These are phyloP conservation scores for Urosaurus nigricauda DNA, from an alignment of 2,797 vertebrate species.

Conservation along the genomic window DNA sequence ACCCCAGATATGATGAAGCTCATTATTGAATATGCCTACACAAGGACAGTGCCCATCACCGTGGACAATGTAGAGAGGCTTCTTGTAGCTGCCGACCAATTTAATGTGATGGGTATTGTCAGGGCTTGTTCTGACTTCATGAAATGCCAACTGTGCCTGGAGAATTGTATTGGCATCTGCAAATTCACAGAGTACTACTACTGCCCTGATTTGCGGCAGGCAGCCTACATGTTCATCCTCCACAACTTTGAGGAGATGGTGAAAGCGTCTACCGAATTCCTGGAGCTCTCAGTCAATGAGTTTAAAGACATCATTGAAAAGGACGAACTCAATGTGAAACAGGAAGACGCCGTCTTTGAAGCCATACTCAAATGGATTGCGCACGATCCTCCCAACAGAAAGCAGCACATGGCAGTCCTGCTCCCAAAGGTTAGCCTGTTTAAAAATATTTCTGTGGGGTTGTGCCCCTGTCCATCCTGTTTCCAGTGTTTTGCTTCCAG, in stretches of 20 bases:
- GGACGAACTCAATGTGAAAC: constrained; percentile 83
- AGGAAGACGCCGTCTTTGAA: constrained; percentile 81
- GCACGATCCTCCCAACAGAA: constrained; percentile 74
- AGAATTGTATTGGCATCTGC: constrained; percentile 87
- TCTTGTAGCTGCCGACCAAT: constrained; percentile 80
- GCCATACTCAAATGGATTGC: constrained; percentile 82
- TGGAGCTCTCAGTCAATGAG: constrained; percentile 76
- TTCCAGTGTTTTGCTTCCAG: neutral
- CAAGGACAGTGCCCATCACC: constrained; percentile 74
- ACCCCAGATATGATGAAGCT: constrained; percentile 80
- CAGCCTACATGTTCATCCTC: constrained; percentile 80
- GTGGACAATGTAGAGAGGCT: constrained; percentile 77
- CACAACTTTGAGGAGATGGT: constrained; percentile 84
- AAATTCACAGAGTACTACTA: constrained; percentile 74
- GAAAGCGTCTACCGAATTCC: constrained; percentile 77
- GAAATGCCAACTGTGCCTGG: constrained; percentile 73
- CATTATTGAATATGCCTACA: constrained; percentile 84
- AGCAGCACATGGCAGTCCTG: constrained; percentile 75
- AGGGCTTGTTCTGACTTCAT: constrained; percentile 82
- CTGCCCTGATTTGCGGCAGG: constrained; percentile 72
- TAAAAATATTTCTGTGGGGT: too few relatives aligned
- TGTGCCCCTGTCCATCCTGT: neutral
- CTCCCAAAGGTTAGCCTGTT: constrained; percentile 79
- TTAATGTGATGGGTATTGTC: constrained; percentile 79
- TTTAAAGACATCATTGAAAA: constrained; percentile 79